Evolutionary conservation across 1,140 invertebrate species (phyloP).

Genomic region (Samia ricini): DNA sequence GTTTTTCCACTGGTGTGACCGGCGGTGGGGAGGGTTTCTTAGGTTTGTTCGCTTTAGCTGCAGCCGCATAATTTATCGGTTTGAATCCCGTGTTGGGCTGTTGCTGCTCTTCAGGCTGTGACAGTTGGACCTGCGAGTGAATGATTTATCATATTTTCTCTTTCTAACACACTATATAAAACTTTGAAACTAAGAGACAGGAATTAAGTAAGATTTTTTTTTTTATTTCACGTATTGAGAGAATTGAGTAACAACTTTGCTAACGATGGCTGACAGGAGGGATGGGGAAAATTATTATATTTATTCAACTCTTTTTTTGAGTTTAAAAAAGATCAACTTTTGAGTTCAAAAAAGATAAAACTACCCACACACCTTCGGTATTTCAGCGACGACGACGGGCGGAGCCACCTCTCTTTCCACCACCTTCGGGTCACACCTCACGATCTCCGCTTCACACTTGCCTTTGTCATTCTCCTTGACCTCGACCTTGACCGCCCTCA

Average conservation of each 20-base stretch:
- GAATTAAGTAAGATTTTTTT: too few species aligned
- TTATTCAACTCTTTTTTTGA: too few species aligned
- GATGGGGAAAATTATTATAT: too few species aligned
- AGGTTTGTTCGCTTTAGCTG: constrained; percentile 60
- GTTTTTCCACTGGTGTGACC: constrained; percentile 19
- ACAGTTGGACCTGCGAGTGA: constrained; percentile 13
- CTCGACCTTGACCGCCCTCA: constrained; percentile 32
- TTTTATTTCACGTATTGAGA: too few species aligned
- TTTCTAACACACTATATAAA: background rate
- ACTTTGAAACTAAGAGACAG: background rate
- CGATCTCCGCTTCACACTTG: background rate
- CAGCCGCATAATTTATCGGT: constrained; percentile 68
- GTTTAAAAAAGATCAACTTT: too few species aligned
- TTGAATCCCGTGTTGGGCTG: constrained; percentile 23
- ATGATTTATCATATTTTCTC: background rate
- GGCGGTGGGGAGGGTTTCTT: constrained; percentile 41
- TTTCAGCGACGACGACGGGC: background rate
- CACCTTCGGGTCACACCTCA: background rate
- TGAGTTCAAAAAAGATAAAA: background rate
- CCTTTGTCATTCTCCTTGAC: constrained; percentile 7
- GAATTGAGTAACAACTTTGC: too few species aligned
- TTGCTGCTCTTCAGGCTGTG: constrained; percentile 31
- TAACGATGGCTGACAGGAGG: too few species aligned
- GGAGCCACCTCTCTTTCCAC: background rate
- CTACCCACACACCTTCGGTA: background rate